Conservation (phyloP, 2,797 vertebrate species). For the Ctenochaetus hawaiiensis region DNA sequence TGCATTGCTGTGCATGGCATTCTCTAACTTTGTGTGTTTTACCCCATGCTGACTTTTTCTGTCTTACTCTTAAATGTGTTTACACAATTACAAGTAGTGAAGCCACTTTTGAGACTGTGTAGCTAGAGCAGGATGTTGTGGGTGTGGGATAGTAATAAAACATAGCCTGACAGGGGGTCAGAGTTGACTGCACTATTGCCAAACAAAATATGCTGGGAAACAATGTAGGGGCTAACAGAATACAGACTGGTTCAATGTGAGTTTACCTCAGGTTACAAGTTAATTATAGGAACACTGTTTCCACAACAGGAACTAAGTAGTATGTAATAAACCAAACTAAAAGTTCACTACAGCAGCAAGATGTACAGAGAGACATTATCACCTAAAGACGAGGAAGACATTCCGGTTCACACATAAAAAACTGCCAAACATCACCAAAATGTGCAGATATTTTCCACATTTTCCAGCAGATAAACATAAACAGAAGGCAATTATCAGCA, state of each 20-base stretch:
- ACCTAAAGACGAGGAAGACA: background rate
- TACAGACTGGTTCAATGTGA: background rate
- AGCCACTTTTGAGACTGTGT: constrained; percentile 7
- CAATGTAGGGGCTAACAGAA: constrained; percentile 4
- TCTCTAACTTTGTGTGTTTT: background rate
- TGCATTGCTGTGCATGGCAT: background rate
- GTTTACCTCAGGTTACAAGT: constrained; percentile 7
- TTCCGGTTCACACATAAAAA: background rate
- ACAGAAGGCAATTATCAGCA: background rate
- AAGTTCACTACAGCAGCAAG: background rate
- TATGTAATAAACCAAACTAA: background rate
- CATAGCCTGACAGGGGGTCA: constrained; percentile 27
- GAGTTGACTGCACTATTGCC: constrained; percentile 30
- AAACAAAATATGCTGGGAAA: constrained; percentile 55
- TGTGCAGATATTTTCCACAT: too few relatives aligned
- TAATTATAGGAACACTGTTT: background rate
- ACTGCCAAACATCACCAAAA: background rate
- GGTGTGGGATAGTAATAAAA: constrained; percentile 33
- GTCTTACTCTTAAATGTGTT: background rate
- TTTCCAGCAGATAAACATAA: background rate
- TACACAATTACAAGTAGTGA: constrained; percentile 1
- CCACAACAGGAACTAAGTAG: background rate
- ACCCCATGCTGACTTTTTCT: background rate
- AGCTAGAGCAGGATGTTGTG: constrained; percentile 26
- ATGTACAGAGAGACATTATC: background rate